Percentiles rank a stretch among this genome's conserved stretches.
Evolutionary conservation across 2,113 vertebrate species (phyloP).

Genomic region (Ivindomyrus marchei): DNA sequence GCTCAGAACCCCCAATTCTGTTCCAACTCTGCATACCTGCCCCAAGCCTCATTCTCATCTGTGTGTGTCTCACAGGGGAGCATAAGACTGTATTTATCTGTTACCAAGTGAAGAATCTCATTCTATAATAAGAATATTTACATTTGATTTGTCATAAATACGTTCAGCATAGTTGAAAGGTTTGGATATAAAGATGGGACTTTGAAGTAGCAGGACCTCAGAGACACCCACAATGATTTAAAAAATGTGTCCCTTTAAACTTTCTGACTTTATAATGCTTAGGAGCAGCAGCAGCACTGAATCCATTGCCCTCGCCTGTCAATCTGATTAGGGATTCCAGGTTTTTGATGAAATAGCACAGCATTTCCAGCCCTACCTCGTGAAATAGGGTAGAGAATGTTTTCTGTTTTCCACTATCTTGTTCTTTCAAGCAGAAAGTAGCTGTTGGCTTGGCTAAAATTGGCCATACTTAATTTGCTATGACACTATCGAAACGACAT

Average conservation of each 20-base stretch:
- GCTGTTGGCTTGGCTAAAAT: conserved; percentile 41
- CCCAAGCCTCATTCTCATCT: background rate
- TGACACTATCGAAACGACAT: conserved; percentile 41
- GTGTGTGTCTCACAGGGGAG: no score
- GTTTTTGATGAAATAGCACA: background rate
- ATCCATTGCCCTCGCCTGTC: background rate
- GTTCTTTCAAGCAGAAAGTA: conserved; percentile 40
- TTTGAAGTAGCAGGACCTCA: background rate
- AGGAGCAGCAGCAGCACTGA: background rate
- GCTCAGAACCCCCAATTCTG: background rate
- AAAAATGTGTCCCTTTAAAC: background rate
- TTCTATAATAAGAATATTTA: background rate
- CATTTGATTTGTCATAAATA: background rate
- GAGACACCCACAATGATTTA: background rate
- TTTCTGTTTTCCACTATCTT: conserved; percentile 24
- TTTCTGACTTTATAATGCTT: background rate
- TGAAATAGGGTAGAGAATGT: background rate
- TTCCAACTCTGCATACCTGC: background rate
- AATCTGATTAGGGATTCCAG: background rate
- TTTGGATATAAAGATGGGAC: background rate
- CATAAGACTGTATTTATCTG: no score
- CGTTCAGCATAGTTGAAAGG: background rate
- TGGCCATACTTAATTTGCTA: conserved; percentile 42
- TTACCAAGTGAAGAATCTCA: no score
- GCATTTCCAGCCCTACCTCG: background rate